Conservation (phyloP, 2,888 invertebrate genomes). For the Machimus rusticus region DNA sequence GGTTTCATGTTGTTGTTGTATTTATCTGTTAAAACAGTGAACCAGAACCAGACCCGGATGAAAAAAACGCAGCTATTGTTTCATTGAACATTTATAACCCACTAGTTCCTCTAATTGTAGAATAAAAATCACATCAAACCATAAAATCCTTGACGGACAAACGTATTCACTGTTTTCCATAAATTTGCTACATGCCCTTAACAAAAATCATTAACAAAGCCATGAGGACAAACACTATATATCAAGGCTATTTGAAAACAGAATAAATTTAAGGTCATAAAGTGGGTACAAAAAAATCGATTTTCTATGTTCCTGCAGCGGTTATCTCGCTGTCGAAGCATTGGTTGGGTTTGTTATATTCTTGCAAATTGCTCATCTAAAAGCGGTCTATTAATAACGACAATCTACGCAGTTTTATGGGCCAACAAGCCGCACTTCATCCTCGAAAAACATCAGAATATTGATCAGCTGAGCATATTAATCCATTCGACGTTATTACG, state of each 20-base stretch:
- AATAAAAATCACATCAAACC: not conserved
- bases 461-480: not conserved
- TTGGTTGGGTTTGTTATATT: not conserved
- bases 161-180: not conserved
- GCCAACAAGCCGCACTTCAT: not conserved
- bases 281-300: not conserved
- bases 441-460: not conserved
- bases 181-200: not conserved
- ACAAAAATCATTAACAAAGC: not conserved
- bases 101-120: not conserved
- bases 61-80: too few species aligned
- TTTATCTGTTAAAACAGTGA: too few species aligned
- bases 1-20: too few species aligned
- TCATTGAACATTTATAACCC: not conserved
- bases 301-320: not conserved
- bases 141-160: not conserved
- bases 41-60: too few species aligned
- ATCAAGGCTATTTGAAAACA: not conserved
- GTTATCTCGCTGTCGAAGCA: not conserved
- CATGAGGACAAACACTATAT: not conserved
- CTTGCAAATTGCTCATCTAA: conserved; percentile 6
- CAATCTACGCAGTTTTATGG: conserved; percentile 4
- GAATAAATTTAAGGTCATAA: not conserved
- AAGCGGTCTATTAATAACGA: conserved; percentile 8
- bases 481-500: not conserved